Evolutionary conservation across 2,888 invertebrate genomes (phyloP).

Genomic region (Dicroscelio sp.): DNA sequence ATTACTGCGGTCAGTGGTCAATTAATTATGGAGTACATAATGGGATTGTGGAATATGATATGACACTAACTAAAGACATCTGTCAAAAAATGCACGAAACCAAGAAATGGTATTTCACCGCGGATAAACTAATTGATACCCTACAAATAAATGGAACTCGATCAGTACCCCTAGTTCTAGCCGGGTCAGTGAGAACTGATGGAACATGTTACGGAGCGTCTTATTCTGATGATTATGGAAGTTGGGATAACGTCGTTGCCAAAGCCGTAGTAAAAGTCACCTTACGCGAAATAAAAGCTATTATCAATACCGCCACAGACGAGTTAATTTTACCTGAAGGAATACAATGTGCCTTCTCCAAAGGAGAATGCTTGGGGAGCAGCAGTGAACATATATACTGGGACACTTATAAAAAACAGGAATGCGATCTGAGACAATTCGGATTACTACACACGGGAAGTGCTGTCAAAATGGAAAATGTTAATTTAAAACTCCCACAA

Average conservation of each 20-base stretch:
- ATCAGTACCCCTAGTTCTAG: neutral
- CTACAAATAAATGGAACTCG: neutral
- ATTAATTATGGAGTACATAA: no score
- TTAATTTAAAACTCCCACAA: neutral
- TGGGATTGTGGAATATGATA: no score
- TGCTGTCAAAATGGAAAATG: slow-evolving; percentile 24
- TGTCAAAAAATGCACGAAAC: no score
- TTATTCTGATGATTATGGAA: neutral
- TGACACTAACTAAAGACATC: no score
- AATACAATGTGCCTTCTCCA: slow-evolving; percentile 39
- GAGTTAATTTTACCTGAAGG: slow-evolving; percentile 5
- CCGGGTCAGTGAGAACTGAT: neutral
- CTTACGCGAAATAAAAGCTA: neutral
- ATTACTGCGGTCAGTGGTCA: no score
- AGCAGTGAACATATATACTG: slow-evolving; percentile 6
- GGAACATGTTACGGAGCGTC: neutral
- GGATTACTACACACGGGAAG: slow-evolving; percentile 76
- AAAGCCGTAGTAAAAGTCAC: no score
- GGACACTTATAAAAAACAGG: neutral
- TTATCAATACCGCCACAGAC: neutral
- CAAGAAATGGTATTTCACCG: no score
- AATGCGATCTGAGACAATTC: slow-evolving; percentile 69
- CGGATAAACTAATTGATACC: no score
- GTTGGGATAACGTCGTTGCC: no score
- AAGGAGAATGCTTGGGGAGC: neutral